A percentile compares a stretch with the other conserved stretches of the same genome.
phyloP scores from a whole-genome alignment of 1,140 invertebrate genomes.

The Phymastichus coffea region DNA sequence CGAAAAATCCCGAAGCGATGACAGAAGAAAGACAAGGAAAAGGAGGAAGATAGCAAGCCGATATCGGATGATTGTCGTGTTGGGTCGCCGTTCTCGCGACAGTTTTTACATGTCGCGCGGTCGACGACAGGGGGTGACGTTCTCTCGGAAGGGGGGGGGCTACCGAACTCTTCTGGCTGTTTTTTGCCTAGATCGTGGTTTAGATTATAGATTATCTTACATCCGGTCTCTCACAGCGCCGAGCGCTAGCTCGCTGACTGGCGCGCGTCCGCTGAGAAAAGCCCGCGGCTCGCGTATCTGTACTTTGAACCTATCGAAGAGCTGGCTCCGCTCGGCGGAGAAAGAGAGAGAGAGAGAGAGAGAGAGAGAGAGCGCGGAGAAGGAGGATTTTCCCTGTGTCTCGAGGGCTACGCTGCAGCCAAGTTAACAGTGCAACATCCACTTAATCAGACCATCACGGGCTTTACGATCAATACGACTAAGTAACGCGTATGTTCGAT shows the following conservation, averaged over 20 bases:
- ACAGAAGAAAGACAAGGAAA: too few relatives aligned
- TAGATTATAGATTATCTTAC: conserved; percentile 24
- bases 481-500: too few relatives aligned
- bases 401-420: conserved; percentile 3
- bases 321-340: not conserved
- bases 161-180: too few relatives aligned
- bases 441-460: conserved; percentile 24
- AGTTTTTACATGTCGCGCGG: too few relatives aligned
- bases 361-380: not conserved
- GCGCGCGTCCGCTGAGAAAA: too few relatives aligned
- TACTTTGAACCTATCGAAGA: conserved; percentile 14
- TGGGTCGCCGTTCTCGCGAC: too few relatives aligned
- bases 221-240: conserved; percentile 18
- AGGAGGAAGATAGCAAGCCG: too few relatives aligned
- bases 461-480: conserved; percentile 20
- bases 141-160: too few relatives aligned
- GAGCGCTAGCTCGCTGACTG: too few relatives aligned
- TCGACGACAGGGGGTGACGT: too few relatives aligned
- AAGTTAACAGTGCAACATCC: conserved; percentile 21
- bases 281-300: not conserved
- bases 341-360: not conserved
- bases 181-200: conserved; percentile 25
- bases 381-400: conserved; percentile 25
- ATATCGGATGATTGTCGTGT: too few relatives aligned
- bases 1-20: too few relatives aligned